These are phyloP conservation scores for Chromobotia macracanthus DNA, from an alignment of 2,797 vertebrate species.

Conservation along the genomic window DNA sequence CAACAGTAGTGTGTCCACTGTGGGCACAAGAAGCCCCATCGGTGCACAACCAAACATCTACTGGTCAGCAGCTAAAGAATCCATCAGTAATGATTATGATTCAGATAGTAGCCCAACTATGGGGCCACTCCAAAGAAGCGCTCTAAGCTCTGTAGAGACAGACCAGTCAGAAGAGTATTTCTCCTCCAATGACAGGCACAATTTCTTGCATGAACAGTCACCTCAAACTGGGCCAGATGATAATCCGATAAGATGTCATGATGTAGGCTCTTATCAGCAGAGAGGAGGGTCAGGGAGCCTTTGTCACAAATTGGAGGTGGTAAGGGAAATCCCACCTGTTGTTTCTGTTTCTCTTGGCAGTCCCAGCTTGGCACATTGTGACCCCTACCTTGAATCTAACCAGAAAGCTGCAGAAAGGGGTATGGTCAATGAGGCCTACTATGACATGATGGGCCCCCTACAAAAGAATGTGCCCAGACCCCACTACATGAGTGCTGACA, in stretches of 20 bases:
- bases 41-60: conserved; percentile 66
- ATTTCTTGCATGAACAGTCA: conserved; percentile 65
- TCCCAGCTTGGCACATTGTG: conserved; percentile 78
- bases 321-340: conserved; percentile 71
- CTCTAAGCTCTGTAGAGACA: conserved; percentile 59
- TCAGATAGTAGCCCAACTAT: conserved; percentile 79
- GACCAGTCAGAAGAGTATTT: conserved; percentile 63
- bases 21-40: conserved; percentile 58
- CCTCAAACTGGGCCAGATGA: conserved; percentile 58
- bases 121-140: conserved; percentile 81
- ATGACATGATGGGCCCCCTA: conserved; percentile 69
- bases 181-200: conserved; percentile 61
- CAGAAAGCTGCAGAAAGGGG: conserved; percentile 56
- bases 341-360: conserved; percentile 76
- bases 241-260: conserved; percentile 60
- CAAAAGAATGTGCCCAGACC: conserved; percentile 73
- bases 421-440: conserved; percentile 67
- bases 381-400: conserved; percentile 76
- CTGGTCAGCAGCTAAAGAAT: conserved; percentile 76
- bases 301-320: conserved; percentile 25
- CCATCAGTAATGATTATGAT: conserved; percentile 67
- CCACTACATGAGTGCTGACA: conserved; percentile 76
- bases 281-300: conserved; percentile 48
- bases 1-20: conserved; percentile 66
- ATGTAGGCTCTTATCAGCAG: conserved; percentile 42